Evolutionary conservation across 2,888 invertebrate genomes (phyloP).

Genomic region (Yponomeuta evonymella): DNA sequence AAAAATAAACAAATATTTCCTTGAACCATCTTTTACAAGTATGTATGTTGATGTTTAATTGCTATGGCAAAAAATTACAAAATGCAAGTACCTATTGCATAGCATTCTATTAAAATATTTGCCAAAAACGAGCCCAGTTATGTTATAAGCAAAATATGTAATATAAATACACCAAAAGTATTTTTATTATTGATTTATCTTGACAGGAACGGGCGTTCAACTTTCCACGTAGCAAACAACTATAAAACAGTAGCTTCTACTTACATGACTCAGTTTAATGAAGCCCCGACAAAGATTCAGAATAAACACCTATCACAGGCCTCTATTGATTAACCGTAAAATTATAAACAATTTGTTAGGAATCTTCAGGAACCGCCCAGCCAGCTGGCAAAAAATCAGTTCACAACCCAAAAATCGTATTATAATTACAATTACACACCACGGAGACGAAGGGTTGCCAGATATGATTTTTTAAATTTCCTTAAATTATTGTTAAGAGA

Average conservation of each 20-base stretch:
- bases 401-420: background rate
- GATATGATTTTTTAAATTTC: too few relatives aligned
- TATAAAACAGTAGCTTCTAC: background rate
- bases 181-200: slow-evolving; percentile 5
- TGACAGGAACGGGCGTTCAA: slow-evolving; percentile 7
- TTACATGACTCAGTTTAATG: slow-evolving; percentile 8
- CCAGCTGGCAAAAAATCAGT: slow-evolving; percentile 57
- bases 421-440: too few relatives aligned
- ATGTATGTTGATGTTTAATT: too few relatives aligned
- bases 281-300: background rate
- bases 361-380: slow-evolving; percentile 59
- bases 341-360: slow-evolving; percentile 39
- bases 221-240: slow-evolving; percentile 11
- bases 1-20: background rate
- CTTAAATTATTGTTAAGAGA: too few relatives aligned
- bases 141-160: background rate
- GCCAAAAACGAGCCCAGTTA: background rate
- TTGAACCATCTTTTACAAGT: background rate
- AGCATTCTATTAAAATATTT: background rate
- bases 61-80: background rate
- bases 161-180: background rate
- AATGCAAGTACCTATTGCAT: background rate
- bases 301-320: background rate
- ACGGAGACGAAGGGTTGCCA: too few relatives aligned
- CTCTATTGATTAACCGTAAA: slow-evolving; percentile 19